These are phyloP conservation scores for Pachyseris speciosa DNA, from an alignment of 64 coral and sea anemone species.

Conservation along the genomic window DNA sequence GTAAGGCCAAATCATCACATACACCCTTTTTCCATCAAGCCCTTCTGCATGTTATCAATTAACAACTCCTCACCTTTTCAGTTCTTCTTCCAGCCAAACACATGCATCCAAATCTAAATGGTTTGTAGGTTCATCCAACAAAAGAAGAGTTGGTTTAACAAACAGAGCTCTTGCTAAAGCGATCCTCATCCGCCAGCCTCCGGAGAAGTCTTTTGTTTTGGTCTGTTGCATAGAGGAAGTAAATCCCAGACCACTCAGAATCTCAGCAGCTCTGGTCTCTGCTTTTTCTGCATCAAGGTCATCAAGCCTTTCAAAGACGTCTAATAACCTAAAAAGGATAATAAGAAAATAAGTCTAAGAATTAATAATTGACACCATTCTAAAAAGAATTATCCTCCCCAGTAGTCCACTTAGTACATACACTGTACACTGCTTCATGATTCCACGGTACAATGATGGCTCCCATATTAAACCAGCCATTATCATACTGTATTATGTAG, in stretches of 20 bases:
- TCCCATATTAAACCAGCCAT: too few relatives aligned
- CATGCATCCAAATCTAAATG: constrained; percentile 98
- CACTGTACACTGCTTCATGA: too few relatives aligned
- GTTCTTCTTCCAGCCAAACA: constrained; percentile 97
- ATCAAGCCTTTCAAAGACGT: constrained; percentile 94
- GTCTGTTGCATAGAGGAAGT: constrained; percentile 88
- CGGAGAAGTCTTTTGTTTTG: constrained; percentile 95
- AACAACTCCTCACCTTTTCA: constrained; percentile 76
- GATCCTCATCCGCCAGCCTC: constrained; percentile 99
- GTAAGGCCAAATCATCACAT: too few relatives aligned
- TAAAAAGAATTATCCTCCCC: too few relatives aligned
- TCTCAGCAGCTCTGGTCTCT: constrained; percentile 84
- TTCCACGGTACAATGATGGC: too few relatives aligned
- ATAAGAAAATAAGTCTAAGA: neutral
- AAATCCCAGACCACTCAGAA: constrained; percentile 96
- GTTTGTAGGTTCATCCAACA: constrained; percentile 98
- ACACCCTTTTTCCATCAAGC: too few relatives aligned
- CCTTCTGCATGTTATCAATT: too few relatives aligned
- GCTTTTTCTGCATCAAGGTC: constrained; percentile 95
- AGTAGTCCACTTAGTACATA: too few relatives aligned
- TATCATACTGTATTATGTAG: too few relatives aligned
- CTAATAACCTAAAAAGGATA: constrained; percentile 75
- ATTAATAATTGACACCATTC: neutral
- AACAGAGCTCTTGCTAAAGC: constrained; percentile 92
- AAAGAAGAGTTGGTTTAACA: constrained; percentile 86